Evolutionary conservation across 2,113 vertebrate genomes (phyloP), one percentile per base, ranked within the genome.

Genomic region (Pygathrix nemaeus): DNA sequence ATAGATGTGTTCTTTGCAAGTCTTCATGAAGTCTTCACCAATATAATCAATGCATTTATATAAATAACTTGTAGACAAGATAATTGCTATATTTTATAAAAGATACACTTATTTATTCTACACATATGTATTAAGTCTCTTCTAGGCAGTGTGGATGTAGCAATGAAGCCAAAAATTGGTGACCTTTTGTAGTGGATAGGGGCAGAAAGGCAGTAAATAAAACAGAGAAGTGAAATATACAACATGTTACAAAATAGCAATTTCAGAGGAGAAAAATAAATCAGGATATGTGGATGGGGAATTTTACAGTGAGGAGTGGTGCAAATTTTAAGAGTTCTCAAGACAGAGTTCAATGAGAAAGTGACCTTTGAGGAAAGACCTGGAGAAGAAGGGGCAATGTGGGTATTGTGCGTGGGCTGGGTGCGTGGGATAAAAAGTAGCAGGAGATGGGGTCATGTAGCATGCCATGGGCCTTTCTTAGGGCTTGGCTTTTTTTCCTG

Each of bases 371-470:
- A 38, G 8, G 1, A 7, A n/a, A 72, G 43, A 40, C 3, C 7
- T 14, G 3, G 35, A 57, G 14, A 18, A 17, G 45, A 43, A 40
- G 3, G 43, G 6, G 4, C 32, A 0, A 13, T 14, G n/a, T 11
- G 14, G 21, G 23, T 2, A 45, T 38, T 21, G 20, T 38, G 27
- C 2, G 0, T 18, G 14, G 18, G 4, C 4, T 27, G 2, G n/a
- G 23, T 16, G 5, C 40, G 50, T 5, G 3, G 16, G 21, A 30
- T 50, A 8, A 10, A 2, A 8, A 11, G 6, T 4, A 38, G 12
- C 16, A 35, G 4, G 17, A 76, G 17, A 11, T n/a, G 48, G 17
- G 0, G 40, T 23, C 27, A 2, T 20, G n/a, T 27, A 23, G 3
- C 27, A n/a, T 5, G 8, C 38, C 45, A 5, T 1, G 13, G 8